Evolutionary conservation across 1,140 invertebrate genomes (phyloP), one percentile per base, ranked within the genome.

Genomic region (Drusus annulatus): DNA sequence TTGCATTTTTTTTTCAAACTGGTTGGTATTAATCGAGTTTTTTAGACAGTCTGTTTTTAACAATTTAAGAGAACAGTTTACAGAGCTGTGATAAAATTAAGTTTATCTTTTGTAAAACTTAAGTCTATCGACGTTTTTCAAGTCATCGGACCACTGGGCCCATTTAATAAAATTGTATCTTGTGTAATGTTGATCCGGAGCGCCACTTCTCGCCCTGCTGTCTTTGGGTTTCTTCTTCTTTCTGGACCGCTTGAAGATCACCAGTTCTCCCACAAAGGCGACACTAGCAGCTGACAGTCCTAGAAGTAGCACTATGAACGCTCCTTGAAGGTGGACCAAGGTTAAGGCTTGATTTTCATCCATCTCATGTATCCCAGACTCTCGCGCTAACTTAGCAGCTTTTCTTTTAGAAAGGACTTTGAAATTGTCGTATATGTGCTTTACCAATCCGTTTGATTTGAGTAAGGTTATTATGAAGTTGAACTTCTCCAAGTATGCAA

Each of bases 271-370:
- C n/a, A 80, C 16, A 56, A 84, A 84, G 4, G 65, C 25, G 10
- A 84, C 36, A 0, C 45, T 52, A 6, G 80, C 50, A 15, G 74
- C n/a, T 0, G 76, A 4, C 3, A 13, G 50, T 10, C 83, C 83
- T 3, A 84, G 19, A 13, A 75, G 13, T 15, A 81, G 36, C 8
- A 75, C 65, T 25, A 84, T 50, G 58, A 84, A 84, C 1, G 80
- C 80, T 19, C 83, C 83, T 60, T 84, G 83, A n/a, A 84, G 52
- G 69, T 84, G 80, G 3, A 50, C 71, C 52, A 82, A 16, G 5
- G 36, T 80, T 6, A 84, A 21, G 0, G 28, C 23, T 50, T 51
- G 63, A 10, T 73, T 19, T 3, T 28, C 71, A 16, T 78, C 54
- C 16, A 28, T 21, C 1, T 81, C 78, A 56, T 76, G 58, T 0